Evolutionary conservation across 2,113 vertebrate species (phyloP).

Genomic region (Poeciliopsis turrubarensis): DNA sequence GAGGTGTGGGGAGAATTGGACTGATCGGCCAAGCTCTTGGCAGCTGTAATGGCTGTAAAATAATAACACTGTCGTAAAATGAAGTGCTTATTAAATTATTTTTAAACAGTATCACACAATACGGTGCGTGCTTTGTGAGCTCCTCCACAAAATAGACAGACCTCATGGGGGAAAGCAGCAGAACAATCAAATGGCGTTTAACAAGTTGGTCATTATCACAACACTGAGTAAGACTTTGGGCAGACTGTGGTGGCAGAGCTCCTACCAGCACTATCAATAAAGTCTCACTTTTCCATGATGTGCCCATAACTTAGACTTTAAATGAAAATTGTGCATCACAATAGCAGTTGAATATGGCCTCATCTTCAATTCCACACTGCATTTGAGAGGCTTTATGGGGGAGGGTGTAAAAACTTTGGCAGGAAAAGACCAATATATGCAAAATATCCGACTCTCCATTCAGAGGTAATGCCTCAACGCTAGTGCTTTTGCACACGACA

Average conservation of each 20-base stretch:
- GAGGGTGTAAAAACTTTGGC: neutral
- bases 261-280: slow-evolving; percentile 37
- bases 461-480: neutral
- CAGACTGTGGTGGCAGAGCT: slow-evolving; percentile 19
- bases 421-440: neutral
- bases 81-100: slow-evolving; percentile 82
- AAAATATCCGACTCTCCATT: neutral
- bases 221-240: slow-evolving; percentile 47
- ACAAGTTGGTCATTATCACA: slow-evolving; percentile 59
- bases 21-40: slow-evolving; percentile 71
- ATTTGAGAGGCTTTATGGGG: neutral
- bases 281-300: slow-evolving; percentile 48
- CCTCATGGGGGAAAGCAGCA: slow-evolving; percentile 46
- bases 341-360: slow-evolving; percentile 2
- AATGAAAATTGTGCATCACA: slow-evolving; percentile 35
- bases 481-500: neutral
- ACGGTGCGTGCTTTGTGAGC: slow-evolving; percentile 28
- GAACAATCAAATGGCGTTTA: slow-evolving; percentile 50
- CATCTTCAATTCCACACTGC: slow-evolving; percentile 4
- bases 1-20: slow-evolving; percentile 75
- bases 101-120: slow-evolving; percentile 70
- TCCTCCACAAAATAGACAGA: slow-evolving; percentile 36
- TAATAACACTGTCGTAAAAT: slow-evolving; percentile 76
- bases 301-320: slow-evolving; percentile 49
- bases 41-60: slow-evolving; percentile 72